Conservation (phyloP, 2,888 invertebrate species). For the Buathra laborator region DNA sequence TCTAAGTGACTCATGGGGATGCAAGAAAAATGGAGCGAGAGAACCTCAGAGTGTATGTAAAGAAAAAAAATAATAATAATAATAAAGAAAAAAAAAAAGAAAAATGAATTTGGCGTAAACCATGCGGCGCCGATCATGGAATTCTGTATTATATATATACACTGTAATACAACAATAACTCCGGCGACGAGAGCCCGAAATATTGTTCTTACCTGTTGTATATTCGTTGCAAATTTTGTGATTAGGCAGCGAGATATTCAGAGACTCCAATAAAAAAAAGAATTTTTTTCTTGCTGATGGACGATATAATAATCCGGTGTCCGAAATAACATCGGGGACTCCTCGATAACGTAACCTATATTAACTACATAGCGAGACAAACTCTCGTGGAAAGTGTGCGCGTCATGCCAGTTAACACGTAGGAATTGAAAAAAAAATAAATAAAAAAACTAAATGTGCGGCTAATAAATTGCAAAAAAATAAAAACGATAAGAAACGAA, state of each 20-base stretch:
- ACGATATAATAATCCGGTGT: not conserved
- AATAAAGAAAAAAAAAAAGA: not conserved
- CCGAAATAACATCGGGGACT: not conserved
- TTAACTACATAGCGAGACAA: not conserved
- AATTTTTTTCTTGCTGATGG: not conserved
- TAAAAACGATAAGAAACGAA: not conserved
- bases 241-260: not conserved
- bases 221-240: not conserved
- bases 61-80: constrained; percentile 25
- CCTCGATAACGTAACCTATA: not conserved
- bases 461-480: not conserved
- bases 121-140: constrained; percentile 31
- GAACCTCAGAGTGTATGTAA: constrained; percentile 42
- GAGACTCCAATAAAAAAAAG: constrained; percentile 5
- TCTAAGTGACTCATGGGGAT: constrained; percentile 13
- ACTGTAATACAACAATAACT: not conserved
- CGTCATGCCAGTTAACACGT: constrained; percentile 7
- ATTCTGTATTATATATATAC: constrained; percentile 8
- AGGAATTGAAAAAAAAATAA: constrained; percentile 38
- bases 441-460: not conserved
- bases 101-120: constrained; percentile 12
- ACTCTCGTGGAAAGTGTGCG: not conserved
- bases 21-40: constrained; percentile 25
- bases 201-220: not conserved
- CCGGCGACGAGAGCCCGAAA: not conserved